Conservation (phyloP, 2,113 vertebrate species). For the Mobula birostris region DNA sequence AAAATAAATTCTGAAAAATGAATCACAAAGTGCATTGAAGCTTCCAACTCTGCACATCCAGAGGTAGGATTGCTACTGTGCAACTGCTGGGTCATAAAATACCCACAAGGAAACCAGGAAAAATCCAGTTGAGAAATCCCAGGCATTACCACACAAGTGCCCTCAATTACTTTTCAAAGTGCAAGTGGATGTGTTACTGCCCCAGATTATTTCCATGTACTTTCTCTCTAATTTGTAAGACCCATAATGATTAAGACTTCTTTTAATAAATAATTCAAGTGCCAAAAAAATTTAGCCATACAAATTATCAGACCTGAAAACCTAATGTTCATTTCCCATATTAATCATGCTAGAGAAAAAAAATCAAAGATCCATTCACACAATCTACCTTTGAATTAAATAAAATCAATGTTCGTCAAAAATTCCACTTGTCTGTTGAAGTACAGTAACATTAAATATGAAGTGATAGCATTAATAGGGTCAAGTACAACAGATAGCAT, state of each 20-base stretch:
- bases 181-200: neutral
- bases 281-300: constrained; percentile 8
- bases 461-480: neutral
- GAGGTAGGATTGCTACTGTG: neutral
- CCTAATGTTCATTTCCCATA: neutral
- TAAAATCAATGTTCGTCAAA: neutral
- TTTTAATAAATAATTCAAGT: neutral
- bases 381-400: neutral
- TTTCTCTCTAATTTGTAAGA: neutral
- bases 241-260: neutral
- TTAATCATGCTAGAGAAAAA: neutral
- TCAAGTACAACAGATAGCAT: neutral
- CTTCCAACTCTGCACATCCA: neutral
- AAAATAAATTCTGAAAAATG: neutral
- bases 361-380: neutral
- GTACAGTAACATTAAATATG: no score
- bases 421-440: neutral
- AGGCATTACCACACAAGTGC: neutral
- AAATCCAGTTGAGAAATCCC: no score
- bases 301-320: neutral
- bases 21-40: neutral
- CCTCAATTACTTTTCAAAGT: neutral
- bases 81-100: neutral
- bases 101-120: neutral
- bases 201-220: neutral